Evolutionary conservation across 2,888 invertebrate species (phyloP), one percentile per base, ranked within the genome.

Genomic region (Habrosyne pyritoides): DNA sequence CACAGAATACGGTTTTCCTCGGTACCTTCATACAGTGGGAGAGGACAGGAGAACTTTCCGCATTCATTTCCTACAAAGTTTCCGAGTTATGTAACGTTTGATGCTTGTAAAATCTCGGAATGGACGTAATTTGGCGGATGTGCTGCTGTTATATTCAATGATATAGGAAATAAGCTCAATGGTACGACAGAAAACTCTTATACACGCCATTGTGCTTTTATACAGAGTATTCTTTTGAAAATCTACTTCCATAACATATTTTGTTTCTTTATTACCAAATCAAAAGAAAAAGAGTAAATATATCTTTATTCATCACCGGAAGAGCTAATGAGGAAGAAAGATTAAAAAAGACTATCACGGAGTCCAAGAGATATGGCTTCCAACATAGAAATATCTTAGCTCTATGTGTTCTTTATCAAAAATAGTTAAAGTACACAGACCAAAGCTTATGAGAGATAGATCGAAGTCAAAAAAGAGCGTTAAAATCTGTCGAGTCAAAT

Each of bases 61-160:
- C 69, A 77, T 79, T 71, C 52, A 76, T 75, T 77, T 71, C 24
- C 48, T 47, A 47, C 49, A 50, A 26, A 26, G 53, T 14, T 28
- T 10, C 26, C 26, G 24, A 22, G 42, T 33, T 22, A 42, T 48
- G 21, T 47, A 42, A 36, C 14, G 14, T 36, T 36, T 2, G 36
- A 36, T 42, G 51, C 47, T 33, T 53, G 60, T 57, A 55, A 53
- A 57, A 57, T 57, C 47, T 63, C 53, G 59, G 59, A 62, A 63
- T 59, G 60, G 49, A 60, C 55, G 56, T 60, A 56, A 66, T 66
- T 71, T 67, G 60, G 55, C 47, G 8, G 42, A 42, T 42, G 42
- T 42, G 18, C 14, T 36, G 18, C 42, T 42, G 18, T 42, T 42
- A 42, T 42, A 42, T 42, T 42, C 42, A 42, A 18, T 42, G 42